Conservation (phyloP, 1,140 invertebrate genomes). For the Monochamus saltuarius region DNA sequence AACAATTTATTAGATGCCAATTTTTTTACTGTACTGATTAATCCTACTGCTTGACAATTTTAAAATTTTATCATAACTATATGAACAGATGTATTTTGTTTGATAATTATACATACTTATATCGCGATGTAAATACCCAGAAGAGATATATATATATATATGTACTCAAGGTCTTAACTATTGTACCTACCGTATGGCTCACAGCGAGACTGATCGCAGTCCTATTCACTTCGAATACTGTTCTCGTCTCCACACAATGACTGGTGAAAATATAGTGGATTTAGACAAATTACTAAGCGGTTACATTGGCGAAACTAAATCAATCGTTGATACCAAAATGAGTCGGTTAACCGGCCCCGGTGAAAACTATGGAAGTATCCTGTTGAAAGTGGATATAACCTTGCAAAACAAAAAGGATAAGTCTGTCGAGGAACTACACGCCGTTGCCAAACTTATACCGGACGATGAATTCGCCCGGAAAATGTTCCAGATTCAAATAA, state of each 20-base stretch:
- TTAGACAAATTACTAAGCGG: conserved; percentile 20
- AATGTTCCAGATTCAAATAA: conserved; percentile 57
- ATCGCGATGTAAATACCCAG: too few species aligned
- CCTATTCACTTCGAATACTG: too few species aligned
- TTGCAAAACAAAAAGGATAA: conserved; percentile 37
- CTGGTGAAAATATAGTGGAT: conserved; percentile 13
- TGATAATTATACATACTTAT: too few species aligned
- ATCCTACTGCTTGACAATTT: too few species aligned
- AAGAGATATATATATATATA: too few species aligned
- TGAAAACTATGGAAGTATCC: conserved; percentile 62
- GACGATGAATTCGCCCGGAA: conserved; percentile 54
- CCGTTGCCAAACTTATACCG: conserved; percentile 58
- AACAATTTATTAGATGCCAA: too few species aligned
- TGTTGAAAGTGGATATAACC: conserved; percentile 50
- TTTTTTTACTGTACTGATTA: too few species aligned
- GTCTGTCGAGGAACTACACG: conserved; percentile 44
- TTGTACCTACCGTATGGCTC: too few species aligned
- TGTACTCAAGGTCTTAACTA: too few species aligned
- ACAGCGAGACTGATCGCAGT: too few species aligned
- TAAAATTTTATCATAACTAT: too few species aligned
- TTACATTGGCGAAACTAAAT: conserved; percentile 7
- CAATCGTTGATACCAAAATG: conserved; percentile 19
- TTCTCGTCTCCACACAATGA: background rate
- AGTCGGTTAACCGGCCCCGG: conserved; percentile 56
- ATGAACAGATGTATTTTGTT: too few species aligned